Evolutionary conservation across 2,797 vertebrate genomes (phyloP), one percentile per base, ranked within the genome.

Genomic region (Arnoldichthys spilopterus): DNA sequence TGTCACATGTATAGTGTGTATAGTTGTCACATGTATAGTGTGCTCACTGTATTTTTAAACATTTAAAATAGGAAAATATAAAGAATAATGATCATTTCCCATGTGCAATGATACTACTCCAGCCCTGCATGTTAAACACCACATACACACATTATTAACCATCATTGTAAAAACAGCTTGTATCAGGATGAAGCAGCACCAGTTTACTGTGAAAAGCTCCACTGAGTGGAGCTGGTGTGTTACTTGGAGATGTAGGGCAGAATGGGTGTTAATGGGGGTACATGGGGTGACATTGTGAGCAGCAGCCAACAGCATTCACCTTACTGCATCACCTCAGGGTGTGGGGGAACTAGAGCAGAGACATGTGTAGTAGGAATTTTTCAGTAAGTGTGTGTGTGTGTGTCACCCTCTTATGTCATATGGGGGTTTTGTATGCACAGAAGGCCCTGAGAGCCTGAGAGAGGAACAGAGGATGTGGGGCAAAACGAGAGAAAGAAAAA

Each of bases 281-380:
- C 22, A 22, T 2, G n/a, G 62, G 62, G 62, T 64, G 67, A 70
- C 67, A 20, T 70, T 70, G 67, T 4, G 6, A 58, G 26, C 37
- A 15, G 45, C 4, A 30, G 72, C 88, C 86, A 85, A 83, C 79
- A 61, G 77, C 83, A 9, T 58, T 88, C 32, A 75, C 81, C 54
- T 63, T 79, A 86, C 85, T 76, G 85, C 28, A 61, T 68, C 30
- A 54, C 56, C 37, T 49, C 47, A 58, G 77, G 45, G 51, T 8
- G 32, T 30, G 58, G 64, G 40, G 11, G 32, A 77, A 87, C 81
- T 89, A 78, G 84, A 66, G 86, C 87, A 89, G 78, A 84, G 61
- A 15, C 2, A 13, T 45, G 37, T 71, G 20, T 70, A n/a, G n/a
- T n/a, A n/a, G n/a, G n/a, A n/a, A n/a, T n/a, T n/a, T n/a, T n/a